phyloP scores from a whole-genome alignment of 2,888 invertebrate species.

The Amblyteles armatorius region DNA sequence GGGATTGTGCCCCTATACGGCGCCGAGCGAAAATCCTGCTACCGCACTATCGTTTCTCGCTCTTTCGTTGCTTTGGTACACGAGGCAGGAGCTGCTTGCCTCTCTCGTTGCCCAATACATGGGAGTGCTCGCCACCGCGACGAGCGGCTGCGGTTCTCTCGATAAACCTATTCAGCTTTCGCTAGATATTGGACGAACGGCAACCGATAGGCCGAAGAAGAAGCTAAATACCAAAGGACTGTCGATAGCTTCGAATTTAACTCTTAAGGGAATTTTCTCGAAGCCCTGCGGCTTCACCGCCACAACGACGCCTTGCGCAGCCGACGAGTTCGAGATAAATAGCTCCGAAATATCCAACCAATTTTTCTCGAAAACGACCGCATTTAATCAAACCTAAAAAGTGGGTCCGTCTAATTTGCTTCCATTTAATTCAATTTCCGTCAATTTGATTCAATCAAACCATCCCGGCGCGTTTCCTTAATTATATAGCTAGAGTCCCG shows the following conservation, averaged over 20 bases:
- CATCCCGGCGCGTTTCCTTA: background rate
- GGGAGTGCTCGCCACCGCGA: constrained; percentile 63
- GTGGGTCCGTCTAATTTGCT: background rate
- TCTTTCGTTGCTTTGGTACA: constrained; percentile 16
- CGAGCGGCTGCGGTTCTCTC: constrained; percentile 23
- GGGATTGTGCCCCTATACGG: constrained; percentile 71
- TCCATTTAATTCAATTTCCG: background rate
- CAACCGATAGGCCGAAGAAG: constrained; percentile 10
- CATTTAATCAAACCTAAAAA: background rate
- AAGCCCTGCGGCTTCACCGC: background rate
- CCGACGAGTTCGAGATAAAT: background rate
- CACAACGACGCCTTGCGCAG: background rate
- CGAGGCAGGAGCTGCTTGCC: constrained; percentile 51
- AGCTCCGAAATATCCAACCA: background rate
- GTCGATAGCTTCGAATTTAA: constrained; percentile 13
- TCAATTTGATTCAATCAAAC: background rate
- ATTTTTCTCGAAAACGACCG: background rate
- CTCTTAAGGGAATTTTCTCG: background rate
- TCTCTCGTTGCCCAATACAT: constrained; percentile 67
- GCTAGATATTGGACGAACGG: constrained; percentile 17
- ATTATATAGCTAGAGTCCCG: too few relatives aligned
- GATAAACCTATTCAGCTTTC: constrained; percentile 46
- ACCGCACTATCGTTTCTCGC: constrained; percentile 32
- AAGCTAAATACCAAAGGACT: constrained; percentile 3
- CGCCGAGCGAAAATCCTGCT: constrained; percentile 61